A percentile compares a stretch with the other conserved stretches of the same genome.
Evolutionary conservation across 2,888 invertebrate genomes (phyloP).

Genomic region (Drosophila acutilabella): DNA sequence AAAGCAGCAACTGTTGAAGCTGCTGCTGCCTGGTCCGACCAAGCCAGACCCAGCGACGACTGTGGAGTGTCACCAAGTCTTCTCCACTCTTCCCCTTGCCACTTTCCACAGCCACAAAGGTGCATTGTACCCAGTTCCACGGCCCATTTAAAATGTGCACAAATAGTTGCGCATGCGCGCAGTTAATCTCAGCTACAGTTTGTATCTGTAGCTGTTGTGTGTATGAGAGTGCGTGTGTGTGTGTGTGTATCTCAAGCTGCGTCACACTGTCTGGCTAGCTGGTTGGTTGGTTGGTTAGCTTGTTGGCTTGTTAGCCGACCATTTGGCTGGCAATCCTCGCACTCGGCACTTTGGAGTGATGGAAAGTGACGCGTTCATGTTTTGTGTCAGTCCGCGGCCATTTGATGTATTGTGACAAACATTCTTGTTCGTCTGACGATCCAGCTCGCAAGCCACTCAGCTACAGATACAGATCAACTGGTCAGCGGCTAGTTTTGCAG

Average conservation of each 20-base stretch:
- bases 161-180: conserved; percentile 80
- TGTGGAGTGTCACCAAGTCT: conserved; percentile 66
- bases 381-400: conserved; percentile 83
- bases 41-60: conserved; percentile 77
- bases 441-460: conserved; percentile 5
- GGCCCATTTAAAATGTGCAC: conserved; percentile 82
- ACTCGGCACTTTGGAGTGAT: conserved; percentile 83
- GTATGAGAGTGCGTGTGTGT: not conserved
- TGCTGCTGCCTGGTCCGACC: conserved; percentile 40
- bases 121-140: conserved; percentile 59
- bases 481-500: conserved; percentile 12
- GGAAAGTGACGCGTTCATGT: conserved; percentile 84
- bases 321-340: conserved; percentile 58
- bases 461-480: conserved; percentile 30
- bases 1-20: conserved; percentile 45
- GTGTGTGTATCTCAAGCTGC: conserved; percentile 55
- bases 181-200: conserved; percentile 71
- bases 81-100: not conserved
- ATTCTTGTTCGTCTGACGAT: conserved; percentile 61
- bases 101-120: conserved; percentile 27
- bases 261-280: conserved; percentile 76
- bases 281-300: conserved; percentile 19
- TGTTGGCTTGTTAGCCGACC: conserved; percentile 63
- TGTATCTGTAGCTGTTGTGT: conserved; percentile 44
- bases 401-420: conserved; percentile 84